Conservation (phyloP, 2,113 vertebrate species). For the Larimichthys crocea region DNA sequence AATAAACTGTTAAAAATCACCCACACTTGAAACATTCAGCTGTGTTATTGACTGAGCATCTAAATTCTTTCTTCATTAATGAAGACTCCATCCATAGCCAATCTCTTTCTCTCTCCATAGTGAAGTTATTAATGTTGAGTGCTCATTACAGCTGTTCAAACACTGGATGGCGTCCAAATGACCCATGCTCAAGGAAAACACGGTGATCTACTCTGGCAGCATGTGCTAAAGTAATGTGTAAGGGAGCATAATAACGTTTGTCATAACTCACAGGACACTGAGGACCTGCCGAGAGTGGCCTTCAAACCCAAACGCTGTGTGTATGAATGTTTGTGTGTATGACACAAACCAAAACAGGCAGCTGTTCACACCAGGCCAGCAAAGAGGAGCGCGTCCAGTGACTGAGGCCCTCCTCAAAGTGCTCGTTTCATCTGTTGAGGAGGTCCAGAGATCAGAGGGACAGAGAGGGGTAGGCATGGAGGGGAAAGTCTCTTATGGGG, state of each 20-base stretch:
- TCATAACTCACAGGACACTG: conserved; percentile 81
- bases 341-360: conserved; percentile 74
- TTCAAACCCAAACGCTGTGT: conserved; percentile 55
- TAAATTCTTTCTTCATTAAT: conserved; percentile 51
- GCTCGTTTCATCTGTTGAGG: conserved; percentile 82
- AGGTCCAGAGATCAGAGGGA: conserved; percentile 82
- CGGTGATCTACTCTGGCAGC: conserved; percentile 83
- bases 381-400: conserved; percentile 56
- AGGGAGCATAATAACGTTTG: conserved; percentile 82
- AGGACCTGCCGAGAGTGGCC: conserved; percentile 52
- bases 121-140: conserved; percentile 83
- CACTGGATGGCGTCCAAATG: conserved; percentile 88
- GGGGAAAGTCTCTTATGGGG: conserved; percentile 65
- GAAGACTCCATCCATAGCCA: conserved; percentile 41
- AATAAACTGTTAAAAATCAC: conserved; percentile 28
- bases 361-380: conserved; percentile 67
- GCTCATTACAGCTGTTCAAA: conserved; percentile 90
- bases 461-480: conserved; percentile 34
- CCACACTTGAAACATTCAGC: conserved; percentile 23
- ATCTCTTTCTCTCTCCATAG: conserved; percentile 36
- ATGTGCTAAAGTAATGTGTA: conserved; percentile 87
- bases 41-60: conserved; percentile 5
- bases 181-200: conserved; percentile 90
- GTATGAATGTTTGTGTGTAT: conserved; percentile 62
- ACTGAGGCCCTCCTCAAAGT: conserved; percentile 69